Percentiles rank a stretch among this genome's conserved stretches.
Evolutionary conservation across 2,797 vertebrate species (phyloP).

Genomic region (Nyctalus aviator): DNA sequence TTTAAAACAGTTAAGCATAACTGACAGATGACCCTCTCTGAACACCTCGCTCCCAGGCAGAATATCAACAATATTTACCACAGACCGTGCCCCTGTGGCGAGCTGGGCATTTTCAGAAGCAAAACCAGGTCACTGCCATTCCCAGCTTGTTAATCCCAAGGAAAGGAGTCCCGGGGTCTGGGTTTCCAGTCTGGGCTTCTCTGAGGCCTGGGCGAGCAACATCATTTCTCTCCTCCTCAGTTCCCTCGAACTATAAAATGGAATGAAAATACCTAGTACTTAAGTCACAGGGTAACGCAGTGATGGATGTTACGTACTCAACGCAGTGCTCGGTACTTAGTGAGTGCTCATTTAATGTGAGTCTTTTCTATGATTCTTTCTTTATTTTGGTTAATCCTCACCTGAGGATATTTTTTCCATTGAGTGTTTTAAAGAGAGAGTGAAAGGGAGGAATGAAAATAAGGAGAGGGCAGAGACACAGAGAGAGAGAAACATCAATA

Average conservation of each 20-base stretch:
- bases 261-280: background rate
- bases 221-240: background rate
- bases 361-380: background rate
- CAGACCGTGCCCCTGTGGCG: background rate
- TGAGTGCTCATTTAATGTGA: background rate
- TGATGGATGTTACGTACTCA: background rate
- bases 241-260: background rate
- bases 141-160: background rate
- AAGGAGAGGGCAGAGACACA: too few species aligned
- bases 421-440: too few species aligned
- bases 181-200: background rate
- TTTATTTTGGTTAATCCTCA: too few species aligned
- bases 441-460: too few species aligned
- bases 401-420: too few species aligned
- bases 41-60: background rate
- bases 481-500: too few species aligned
- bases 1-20: conserved; percentile 14
- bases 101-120: background rate
- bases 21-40: conserved; percentile 8
- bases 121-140: background rate
- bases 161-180: background rate
- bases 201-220: background rate
- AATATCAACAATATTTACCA: background rate
- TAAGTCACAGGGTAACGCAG: background rate
- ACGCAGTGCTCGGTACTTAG: background rate